Evolutionary conservation across 2,888 invertebrate genomes (phyloP).

Genomic region (Athalia rosae): DNA sequence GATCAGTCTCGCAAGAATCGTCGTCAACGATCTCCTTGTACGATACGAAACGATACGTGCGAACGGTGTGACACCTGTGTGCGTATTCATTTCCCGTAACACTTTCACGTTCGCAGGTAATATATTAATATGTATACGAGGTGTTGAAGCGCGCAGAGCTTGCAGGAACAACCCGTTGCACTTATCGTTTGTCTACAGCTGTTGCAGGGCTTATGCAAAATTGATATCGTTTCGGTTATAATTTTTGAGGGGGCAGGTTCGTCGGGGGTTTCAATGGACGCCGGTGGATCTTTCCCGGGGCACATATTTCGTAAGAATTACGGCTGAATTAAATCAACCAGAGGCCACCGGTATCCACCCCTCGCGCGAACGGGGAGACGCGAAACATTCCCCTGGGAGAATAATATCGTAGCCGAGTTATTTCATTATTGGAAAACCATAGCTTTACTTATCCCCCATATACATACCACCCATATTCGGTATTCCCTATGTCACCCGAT

Average conservation of each 20-base stretch:
- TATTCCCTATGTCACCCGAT: constrained; percentile 14
- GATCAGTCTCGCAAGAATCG: no score
- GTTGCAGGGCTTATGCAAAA: constrained; percentile 5
- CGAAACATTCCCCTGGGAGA: constrained; percentile 34
- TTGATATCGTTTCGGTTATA: not conserved
- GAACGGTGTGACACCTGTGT: no score
- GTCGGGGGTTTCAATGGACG: not conserved
- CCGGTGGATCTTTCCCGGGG: not conserved
- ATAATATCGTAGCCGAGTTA: constrained; percentile 43
- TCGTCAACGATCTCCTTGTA: no score
- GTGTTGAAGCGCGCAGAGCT: no score
- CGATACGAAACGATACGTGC: no score
- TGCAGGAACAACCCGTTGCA: not conserved
- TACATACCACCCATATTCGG: constrained; percentile 23
- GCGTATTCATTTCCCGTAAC: no score
- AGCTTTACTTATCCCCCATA: constrained; percentile 40
- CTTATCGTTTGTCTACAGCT: not conserved
- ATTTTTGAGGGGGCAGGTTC: constrained; percentile 5
- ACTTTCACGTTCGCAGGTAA: no score
- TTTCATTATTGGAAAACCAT: constrained; percentile 46
- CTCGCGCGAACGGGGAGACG: constrained; percentile 3
- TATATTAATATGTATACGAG: no score
- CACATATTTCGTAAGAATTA: constrained; percentile 3
- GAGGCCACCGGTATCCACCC: constrained; percentile 25
- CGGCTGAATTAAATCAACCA: constrained; percentile 36